Base-by-base conservation (phyloP, 2,113 vertebrate genomes). In the Megaleporinus macrocephalus region DNA sequence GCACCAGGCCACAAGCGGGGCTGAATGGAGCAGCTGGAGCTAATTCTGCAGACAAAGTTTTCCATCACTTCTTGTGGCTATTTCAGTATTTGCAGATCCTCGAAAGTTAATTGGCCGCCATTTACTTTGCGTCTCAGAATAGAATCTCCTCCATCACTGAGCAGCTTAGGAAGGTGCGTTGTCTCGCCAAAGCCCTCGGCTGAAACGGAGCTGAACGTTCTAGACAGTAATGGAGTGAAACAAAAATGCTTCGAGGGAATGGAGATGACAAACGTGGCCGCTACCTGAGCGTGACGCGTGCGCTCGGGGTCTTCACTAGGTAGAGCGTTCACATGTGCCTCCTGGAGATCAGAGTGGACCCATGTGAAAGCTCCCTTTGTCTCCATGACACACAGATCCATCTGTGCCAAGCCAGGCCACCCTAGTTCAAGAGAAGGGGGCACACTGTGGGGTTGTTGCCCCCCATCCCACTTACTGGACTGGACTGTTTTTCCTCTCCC, bases 321-420 rank as follows among this genome's bases (percentile, higher is more conserved):
- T 53, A 73, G 66, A 66, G 18, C 15, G 49, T 70, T 75, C 66
- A 73, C 69, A 47, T 82, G 65, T 65, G 53, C 79, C 41, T 69
- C 59, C 29, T 22, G 59, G 61, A 68, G 73, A 80, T 74, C 75
- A 53, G 74, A 79, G 65, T 57, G 74, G 33, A 18, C 24, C 72
- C 49, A 72, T 49, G 78, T 88, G 87, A 92, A 91, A 90, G 73
- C 77, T 68, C 55, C 18, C 84, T 90, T 92, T 88, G 85, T 91
- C 76, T 72, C 69, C 73, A 86, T 88, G 79, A 92, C 91, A 88
- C 82, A 90, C 87, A 88, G 81, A 79, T 80, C 87, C 13, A n/a
- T 88, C 84, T 86, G 83, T 90, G 89, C 88, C 88, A 91, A 88
- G 79, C 83, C 77, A 65, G 85, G 87, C 85, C 84, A 77, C 73